Evolutionary conservation across 2,888 invertebrate genomes (phyloP), one percentile per base, ranked within the genome.

Genomic region (Anticlea derivata): DNA sequence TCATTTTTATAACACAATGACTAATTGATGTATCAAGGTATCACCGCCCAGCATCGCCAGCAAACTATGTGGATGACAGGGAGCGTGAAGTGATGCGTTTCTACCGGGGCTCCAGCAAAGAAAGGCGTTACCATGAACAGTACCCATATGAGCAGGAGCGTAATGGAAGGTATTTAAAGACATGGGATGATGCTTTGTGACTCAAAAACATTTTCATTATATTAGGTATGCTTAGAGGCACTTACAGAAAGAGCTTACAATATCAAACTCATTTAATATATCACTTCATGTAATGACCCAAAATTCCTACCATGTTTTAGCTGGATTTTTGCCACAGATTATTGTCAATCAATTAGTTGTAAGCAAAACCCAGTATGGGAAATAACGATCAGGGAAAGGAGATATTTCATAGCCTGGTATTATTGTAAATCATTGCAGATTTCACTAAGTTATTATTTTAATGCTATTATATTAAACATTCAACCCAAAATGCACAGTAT

Each of bases 21-120:
- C 31, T 12, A 41, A 41, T 41, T 41, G 41, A 41, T 41, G 31
- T 41, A 31, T 44, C 23, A 38, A 86, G 61, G 86, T 87, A 81
- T 62, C 75, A 71, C 22, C 75, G 72, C 23, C 79, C 86, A 29
- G 75, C 58, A 24, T 75, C 83, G 3, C 60, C 58, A 2, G 73
- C 65, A 39, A 78, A 77, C 2, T 83, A 78, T 72, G 82, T 80
- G 11, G 77, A 83, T 38, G 82, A 81, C 17, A 74, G 86, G 41
- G 82, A 83, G 58, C 65, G 78, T 27, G 89, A 89, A 70, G 81
- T 85, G 6, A 84, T 87, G 59, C 72, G 88, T 5, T 90, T 88
- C 60, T 89, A 90, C 56, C 67, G 88, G 7, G 88, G 87, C 7
- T 86, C 88, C 20, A 89, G 86, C 61, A 89, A 86, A 58, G 88